A percentile compares a stretch with the other conserved stretches of the same genome.
These are phyloP conservation scores for Sebastes cheni DNA, from an alignment of 2,797 vertebrate species.

Conservation along the genomic window DNA sequence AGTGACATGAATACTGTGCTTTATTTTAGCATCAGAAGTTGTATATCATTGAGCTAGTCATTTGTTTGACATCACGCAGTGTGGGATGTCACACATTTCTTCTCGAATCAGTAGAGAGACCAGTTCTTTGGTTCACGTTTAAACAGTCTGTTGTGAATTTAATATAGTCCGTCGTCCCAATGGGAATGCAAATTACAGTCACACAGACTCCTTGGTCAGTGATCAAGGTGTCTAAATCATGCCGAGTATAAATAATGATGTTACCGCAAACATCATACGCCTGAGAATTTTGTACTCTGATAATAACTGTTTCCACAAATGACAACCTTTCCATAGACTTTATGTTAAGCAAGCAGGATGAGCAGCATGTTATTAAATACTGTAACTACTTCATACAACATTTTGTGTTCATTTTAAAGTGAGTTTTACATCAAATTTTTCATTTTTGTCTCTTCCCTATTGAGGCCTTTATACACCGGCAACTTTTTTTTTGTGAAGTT, in stretches of 20 bases:
- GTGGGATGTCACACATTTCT: conserved; percentile 1
- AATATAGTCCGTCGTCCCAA: conserved; percentile 34
- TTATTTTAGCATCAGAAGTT: conserved; percentile 25
- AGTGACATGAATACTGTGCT: conserved; percentile 14
- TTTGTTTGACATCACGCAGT: conserved; percentile 20
- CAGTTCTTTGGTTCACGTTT: conserved; percentile 26
- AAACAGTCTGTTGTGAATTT: conserved; percentile 36
- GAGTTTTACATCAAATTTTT: fast-evolving
- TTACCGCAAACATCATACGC: conserved; percentile 28
- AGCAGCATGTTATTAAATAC: not conserved
- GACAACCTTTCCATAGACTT: conserved; percentile 7
- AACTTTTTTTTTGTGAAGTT: fast-evolving
- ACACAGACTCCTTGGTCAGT: conserved; percentile 42
- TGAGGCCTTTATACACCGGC: no score
- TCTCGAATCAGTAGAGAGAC: not conserved
- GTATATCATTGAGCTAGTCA: conserved; percentile 7
- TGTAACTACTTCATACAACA: not conserved
- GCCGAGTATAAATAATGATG: conserved; percentile 51
- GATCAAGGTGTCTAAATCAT: conserved; percentile 45
- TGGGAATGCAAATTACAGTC: conserved; percentile 51
- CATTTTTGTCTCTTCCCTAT: not conserved
- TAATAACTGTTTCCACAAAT: conserved; percentile 3
- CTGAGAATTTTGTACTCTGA: conserved; percentile 14
- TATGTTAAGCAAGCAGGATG: not conserved
- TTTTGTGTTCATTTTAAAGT: not conserved